Percentiles rank a stretch among this genome's conserved stretches.
phyloP scores from a whole-genome alignment of 1,140 invertebrate genomes.

The Diachasma alloeum region DNA sequence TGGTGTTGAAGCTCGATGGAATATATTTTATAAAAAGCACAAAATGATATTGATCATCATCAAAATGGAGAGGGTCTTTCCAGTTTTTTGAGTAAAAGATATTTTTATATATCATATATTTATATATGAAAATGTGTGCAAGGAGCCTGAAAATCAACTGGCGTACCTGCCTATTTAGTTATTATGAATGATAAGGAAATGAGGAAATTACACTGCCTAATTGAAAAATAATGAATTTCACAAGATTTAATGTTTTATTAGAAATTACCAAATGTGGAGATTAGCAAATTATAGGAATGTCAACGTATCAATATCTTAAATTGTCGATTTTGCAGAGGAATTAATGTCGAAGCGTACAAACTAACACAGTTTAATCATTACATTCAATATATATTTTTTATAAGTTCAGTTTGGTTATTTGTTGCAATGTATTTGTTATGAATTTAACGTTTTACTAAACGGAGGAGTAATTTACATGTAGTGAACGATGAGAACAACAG shows the following conservation, averaged over 20 bases:
- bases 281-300: too few species aligned
- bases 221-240: not conserved
- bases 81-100: not conserved
- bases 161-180: not conserved
- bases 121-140: conserved; percentile 13
- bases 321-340: not conserved
- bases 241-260: too few species aligned
- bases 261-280: too few species aligned
- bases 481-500: not conserved
- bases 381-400: not conserved
- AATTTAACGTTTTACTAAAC: not conserved
- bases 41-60: too few species aligned
- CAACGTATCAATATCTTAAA: not conserved
- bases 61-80: too few species aligned
- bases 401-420: not conserved
- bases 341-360: not conserved
- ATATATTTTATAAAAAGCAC: too few species aligned
- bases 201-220: not conserved
- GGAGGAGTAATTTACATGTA: not conserved
- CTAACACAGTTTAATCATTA: not conserved
- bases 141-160: conserved; percentile 1
- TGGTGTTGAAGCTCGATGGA: too few species aligned
- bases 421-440: not conserved
- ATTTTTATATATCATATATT: conserved; percentile 18
- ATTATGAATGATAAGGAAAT: not conserved